Conservation (phyloP, 2,888 invertebrate genomes). For the Diploptera punctata region DNA sequence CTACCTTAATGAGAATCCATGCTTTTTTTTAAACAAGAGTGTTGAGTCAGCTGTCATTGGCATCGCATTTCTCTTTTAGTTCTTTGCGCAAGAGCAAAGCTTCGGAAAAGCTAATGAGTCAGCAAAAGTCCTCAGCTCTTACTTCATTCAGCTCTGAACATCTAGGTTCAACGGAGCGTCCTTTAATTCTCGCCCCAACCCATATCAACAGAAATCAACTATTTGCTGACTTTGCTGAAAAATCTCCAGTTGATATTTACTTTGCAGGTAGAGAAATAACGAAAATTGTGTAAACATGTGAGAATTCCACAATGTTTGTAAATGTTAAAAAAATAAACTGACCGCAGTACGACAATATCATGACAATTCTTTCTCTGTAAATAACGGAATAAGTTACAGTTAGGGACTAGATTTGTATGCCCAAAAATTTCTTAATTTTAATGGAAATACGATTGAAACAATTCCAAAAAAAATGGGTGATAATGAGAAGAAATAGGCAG, state of each 20-base stretch:
- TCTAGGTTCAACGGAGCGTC: not conserved
- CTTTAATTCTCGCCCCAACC: slow-evolving; percentile 29
- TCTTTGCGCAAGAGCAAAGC: slow-evolving; percentile 13
- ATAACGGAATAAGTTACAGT: too few species aligned
- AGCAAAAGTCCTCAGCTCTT: slow-evolving; percentile 33
- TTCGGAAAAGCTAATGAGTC: slow-evolving; percentile 36
- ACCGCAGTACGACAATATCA: too few species aligned
- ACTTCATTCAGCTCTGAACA: slow-evolving; percentile 28
- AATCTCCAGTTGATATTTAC: slow-evolving; percentile 2
- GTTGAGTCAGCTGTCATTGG: slow-evolving; percentile 37
- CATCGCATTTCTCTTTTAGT: slow-evolving; percentile 14
- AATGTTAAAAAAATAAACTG: too few species aligned
- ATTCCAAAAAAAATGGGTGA: too few species aligned
- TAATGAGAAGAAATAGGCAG: too few species aligned
- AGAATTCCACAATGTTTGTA: too few species aligned
- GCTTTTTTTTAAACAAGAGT: slow-evolving; percentile 25
- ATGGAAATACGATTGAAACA: too few species aligned
- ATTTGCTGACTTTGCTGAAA: slow-evolving; percentile 7
- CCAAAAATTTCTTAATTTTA: too few species aligned
- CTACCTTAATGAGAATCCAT: slow-evolving; percentile 7
- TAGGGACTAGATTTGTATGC: too few species aligned
- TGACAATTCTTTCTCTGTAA: too few species aligned
- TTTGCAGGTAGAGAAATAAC: not conserved
- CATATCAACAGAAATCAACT: slow-evolving; percentile 32
- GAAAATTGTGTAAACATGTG: slow-evolving; percentile 18